Evolutionary conservation across 92 coral and sea anemone genomes (phyloP), one percentile per base, ranked within the genome.

Genomic region (Palythoa caribaeorum): DNA sequence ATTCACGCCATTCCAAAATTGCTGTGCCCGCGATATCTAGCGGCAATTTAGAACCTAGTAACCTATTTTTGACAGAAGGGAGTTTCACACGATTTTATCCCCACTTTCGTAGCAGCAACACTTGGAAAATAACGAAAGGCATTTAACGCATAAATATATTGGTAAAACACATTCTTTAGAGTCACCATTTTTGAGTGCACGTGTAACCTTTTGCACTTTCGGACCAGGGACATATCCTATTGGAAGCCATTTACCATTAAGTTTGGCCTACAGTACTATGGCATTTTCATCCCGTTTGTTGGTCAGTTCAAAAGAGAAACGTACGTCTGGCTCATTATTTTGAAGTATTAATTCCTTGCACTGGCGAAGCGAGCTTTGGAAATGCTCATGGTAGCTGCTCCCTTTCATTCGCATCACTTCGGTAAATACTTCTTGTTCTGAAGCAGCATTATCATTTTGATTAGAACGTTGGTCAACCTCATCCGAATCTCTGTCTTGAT

Each of bases 191-290:
- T 38, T 84, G 3, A 91, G 88, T 1, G 94, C 87, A 74, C 83
- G 55, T 1, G 89, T 91, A 21, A 88, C 86, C 63, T 91, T 91
- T 38, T 76, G 62, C 4, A 91, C 77, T 73, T 84, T 91, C 4
- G 28, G 37, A 6, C 81, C 92, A 66, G 94, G 94, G 78, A 88
- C 68, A 73, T 92, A 92, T 8, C 91, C 94, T 6, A 89, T 77
- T 36, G 91, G 85, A 50, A 76, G 28, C 87, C 73, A 62, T 3
- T 79, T 17, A 39, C 51, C 57, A 1, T 37, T 55, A 5, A 55
- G 63, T 55, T 55, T 55, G 63, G 4, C 0, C 63, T 55, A 3
- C 63, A 55, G 63, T n/a, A 68, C 36, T 68, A 68, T 68, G 8
- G 73, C 73, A 68, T 68, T 68, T 28, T 10, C 3, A 28, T 68